Percentiles rank a stretch among this genome's conserved stretches.
Conservation (phyloP, 2,113 vertebrate species). For the Plecotus auritus region DNA sequence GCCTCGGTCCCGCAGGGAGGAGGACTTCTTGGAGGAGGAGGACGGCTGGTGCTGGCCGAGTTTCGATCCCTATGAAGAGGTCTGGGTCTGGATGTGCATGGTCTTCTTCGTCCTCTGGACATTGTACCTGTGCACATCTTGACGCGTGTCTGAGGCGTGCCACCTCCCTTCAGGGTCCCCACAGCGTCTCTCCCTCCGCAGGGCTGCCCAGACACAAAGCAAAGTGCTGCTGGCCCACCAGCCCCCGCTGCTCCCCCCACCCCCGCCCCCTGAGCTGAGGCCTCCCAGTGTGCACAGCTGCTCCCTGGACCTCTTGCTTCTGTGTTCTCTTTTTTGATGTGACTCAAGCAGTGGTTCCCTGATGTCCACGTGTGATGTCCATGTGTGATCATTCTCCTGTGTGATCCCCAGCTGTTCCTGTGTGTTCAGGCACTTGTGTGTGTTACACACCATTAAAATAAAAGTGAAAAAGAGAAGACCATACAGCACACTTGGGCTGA, state of each 20-base stretch:
- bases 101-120: neutral
- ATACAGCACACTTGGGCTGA: rapidly evolving
- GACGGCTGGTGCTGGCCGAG: rapidly evolving
- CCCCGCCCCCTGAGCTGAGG: neutral
- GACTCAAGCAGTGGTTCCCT: neutral
- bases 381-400: neutral
- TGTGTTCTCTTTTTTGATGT: rapidly evolving
- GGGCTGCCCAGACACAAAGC: neutral
- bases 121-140: neutral
- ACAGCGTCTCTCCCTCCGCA: rapidly evolving
- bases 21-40: neutral
- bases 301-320: neutral
- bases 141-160: neutral
- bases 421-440: neutral
- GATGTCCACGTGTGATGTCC: rapidly evolving
- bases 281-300: neutral
- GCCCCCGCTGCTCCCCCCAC: neutral
- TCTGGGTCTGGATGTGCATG: neutral
- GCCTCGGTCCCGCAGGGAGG: neutral
- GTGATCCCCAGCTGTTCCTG: neutral
- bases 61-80: rapidly evolving
- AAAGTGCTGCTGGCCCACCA: neutral
- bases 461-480: neutral
- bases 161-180: rapidly evolving
- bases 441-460: neutral